A percentile compares a stretch with the other conserved stretches of the same genome.
phyloP scores from a whole-genome alignment of 2,888 invertebrate species.

The Epirrhoe tristata region DNA sequence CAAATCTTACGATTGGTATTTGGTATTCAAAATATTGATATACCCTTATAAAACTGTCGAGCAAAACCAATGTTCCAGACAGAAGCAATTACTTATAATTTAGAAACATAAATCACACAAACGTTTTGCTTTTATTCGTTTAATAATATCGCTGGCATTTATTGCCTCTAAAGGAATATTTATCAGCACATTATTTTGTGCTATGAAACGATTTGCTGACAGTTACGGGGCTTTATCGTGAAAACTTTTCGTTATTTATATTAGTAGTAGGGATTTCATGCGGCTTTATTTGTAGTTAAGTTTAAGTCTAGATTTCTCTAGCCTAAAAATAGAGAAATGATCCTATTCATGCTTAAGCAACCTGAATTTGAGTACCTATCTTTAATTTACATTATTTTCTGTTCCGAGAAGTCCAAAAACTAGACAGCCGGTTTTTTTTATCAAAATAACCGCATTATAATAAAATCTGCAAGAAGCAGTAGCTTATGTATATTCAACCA shows the following conservation, averaged over 20 bases:
- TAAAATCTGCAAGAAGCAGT: no score
- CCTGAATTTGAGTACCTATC: no score
- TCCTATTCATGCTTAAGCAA: no score
- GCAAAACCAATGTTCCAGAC: conserved; percentile 28
- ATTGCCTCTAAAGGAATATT: conserved; percentile 28
- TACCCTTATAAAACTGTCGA: conserved; percentile 3
- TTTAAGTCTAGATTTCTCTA: not conserved
- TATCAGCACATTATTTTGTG: conserved; percentile 21
- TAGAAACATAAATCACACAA: conserved; percentile 33
- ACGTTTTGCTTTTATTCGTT: conserved; percentile 24
- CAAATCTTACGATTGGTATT: not conserved
- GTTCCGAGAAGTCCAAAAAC: no score
- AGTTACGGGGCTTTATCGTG: conserved; percentile 7
- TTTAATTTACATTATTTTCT: no score
- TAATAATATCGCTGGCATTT: conserved; percentile 30
- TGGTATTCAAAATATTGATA: not conserved
- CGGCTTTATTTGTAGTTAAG: not conserved
- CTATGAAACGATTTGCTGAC: conserved; percentile 31
- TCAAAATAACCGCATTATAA: no score
- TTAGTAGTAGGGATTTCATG: not conserved
- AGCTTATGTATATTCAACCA: no score
- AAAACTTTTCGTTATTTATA: conserved; percentile 2
- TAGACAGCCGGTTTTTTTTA: no score
- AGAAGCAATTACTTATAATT: conserved; percentile 13
- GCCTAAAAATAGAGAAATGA: no score